Base-by-base conservation (phyloP, 2,113 vertebrate genomes). In the Telmatochromis sp. region DNA sequence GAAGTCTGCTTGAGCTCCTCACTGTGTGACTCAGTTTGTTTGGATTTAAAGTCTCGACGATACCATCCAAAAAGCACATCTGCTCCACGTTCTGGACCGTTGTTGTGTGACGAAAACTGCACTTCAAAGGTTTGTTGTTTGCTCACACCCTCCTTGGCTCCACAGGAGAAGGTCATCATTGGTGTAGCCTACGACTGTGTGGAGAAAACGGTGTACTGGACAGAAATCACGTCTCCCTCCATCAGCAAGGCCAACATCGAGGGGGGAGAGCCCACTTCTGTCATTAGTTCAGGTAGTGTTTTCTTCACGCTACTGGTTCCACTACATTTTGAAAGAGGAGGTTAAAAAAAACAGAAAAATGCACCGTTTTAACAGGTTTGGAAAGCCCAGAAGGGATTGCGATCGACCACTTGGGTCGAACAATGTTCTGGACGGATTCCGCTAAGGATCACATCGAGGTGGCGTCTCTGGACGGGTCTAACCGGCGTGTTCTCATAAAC, bases 171-270 rank as follows among this genome's bases (percentile, higher is more conserved):
- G 94, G 97, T 98, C 92, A 96, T 98, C 91, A 97, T 99, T 26
- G 98, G 97, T 11, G 95, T 99, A 90, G 98, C 98, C 54, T 99
- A 97, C 2, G 98, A 99, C 94, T 99, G 98, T 4, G 93, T 96
- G 53, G 98, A 99, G 80, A 97, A 98, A 93, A 96, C 98, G 96
- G 96, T 99, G 57, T 99, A 99, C 92, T 99, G 98, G 98, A 99
- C 98, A 1, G 98, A 99, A 83, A 98, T 99, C 93, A 97, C 96
- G 0, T 96, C 97, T 7, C 98, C 97, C 31, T 97, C 98, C 0
- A 99, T 99, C 84, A 98, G 97, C 93, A 97, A 97, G 81, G 98
- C 97, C 87, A 98, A 96, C 71, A 94, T 98, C 17, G 94, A 97
- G 8, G 98, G 98, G 0, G 98, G 98, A 19, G 98, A 98, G 40